Base-by-base conservation (phyloP, 2,113 vertebrate species). In the Clarias gariepinus region DNA sequence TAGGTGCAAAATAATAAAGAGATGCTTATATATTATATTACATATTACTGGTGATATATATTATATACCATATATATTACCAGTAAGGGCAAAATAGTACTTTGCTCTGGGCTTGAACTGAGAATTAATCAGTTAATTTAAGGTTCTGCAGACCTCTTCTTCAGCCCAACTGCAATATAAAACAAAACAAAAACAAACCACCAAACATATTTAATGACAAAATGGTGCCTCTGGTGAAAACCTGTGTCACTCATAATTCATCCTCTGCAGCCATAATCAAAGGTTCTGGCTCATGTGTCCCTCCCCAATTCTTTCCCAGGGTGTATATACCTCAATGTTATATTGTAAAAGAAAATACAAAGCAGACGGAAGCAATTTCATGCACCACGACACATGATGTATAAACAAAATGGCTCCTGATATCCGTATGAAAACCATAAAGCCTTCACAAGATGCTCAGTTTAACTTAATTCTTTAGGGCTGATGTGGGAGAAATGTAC, bases 401-500 rank as follows among this genome's bases (percentile, higher is more conserved):
- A 92, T 91, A 91, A 91, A 92, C 91, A 91, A 91, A 92, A 91
- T 91, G 88, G 90, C 90, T 90, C 86, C 88, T 74, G 83, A 90
- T 91, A 88, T 92, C 74, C 84, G 86, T 25, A 73, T 89, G 88
- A 90, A 91, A 89, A 85, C 85, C 88, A 91, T 88, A 92, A 90
- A 89, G 66, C 87, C 86, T 88, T 88, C 55, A 87, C 88, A 89
- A 87, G 91, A 88, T 84, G 87, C 87, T 89, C 89, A 82, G 87
- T 88, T 90, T 88, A 86, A 90, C 90, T 89, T 90, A 90, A 90
- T 90, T 91, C 88, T 90, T 91, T 74, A 83, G 85, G 82, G 86
- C 81, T 86, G 83, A 85, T 84, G 71, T 84, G 68, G 61, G 88
- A 85, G 80, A 83, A 83, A 69, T 83, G 84, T 76, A 55, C 47